Conservation (phyloP, 2,797 vertebrate species). For the Schizopygopsis malacanthus region DNA sequence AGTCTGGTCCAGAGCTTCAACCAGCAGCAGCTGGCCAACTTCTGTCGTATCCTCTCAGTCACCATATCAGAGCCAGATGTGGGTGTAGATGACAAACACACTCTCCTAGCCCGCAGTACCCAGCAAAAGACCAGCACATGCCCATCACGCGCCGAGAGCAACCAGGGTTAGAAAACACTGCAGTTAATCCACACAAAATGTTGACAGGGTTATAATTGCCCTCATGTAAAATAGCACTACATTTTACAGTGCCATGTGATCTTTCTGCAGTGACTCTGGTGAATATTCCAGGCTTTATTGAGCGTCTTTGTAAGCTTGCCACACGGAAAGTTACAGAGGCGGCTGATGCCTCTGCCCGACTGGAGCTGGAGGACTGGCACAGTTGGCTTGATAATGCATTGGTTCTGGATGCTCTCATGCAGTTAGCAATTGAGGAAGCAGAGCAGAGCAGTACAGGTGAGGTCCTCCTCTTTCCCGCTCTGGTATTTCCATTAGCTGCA, state of each 20-base stretch:
- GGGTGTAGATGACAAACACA: conserved; percentile 96
- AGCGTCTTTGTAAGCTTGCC: conserved; percentile 93
- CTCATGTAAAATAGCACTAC: background rate
- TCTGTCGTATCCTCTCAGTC: conserved; percentile 97
- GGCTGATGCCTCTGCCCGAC: conserved; percentile 88
- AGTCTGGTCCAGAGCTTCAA: conserved; percentile 96
- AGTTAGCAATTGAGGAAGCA: conserved; percentile 93
- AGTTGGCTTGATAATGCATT: conserved; percentile 96
- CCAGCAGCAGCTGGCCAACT: conserved; percentile 98
- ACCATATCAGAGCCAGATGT: conserved; percentile 97
- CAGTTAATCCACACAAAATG: background rate
- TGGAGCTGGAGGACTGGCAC: conserved; percentile 98
- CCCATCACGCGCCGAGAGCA: conserved; percentile 93
- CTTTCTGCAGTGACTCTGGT: conserved; percentile 85
- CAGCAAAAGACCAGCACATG: conserved; percentile 91
- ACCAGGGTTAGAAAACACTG: conserved; percentile 84
- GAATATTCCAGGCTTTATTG: conserved; percentile 96
- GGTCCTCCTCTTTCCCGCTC: background rate
- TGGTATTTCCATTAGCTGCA: background rate
- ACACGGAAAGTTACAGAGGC: conserved; percentile 96
- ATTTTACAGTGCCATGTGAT: background rate
- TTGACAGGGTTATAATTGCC: too few species aligned
- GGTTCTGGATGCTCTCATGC: conserved; percentile 95
- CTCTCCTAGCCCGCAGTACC: conserved; percentile 94
- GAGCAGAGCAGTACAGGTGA: conserved; percentile 95